Evolutionary conservation across 1,140 invertebrate genomes (phyloP).

Genomic region (Drosophila virilis): DNA sequence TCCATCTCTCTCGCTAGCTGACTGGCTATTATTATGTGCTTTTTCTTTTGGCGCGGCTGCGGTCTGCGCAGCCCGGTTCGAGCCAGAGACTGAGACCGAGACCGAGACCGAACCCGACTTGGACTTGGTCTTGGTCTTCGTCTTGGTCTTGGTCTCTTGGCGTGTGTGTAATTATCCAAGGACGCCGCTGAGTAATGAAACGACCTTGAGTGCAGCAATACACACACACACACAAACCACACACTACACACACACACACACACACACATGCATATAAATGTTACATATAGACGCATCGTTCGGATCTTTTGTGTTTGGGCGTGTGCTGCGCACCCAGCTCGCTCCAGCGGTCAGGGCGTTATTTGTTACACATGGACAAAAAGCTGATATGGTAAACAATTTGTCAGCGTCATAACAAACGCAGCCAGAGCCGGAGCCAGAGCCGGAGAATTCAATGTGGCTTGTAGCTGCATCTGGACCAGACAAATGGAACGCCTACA

Average conservation of each 20-base stretch:
- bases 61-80: conserved; percentile 7
- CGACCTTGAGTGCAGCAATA: conserved; percentile 77
- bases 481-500: conserved; percentile 43
- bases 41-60: conserved; percentile 48
- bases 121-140: conserved; percentile 25
- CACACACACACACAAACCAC: conserved; percentile 40
- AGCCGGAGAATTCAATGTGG: conserved; percentile 35
- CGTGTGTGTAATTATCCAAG: conserved; percentile 83
- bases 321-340: conserved; percentile 51
- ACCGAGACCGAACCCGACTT: conserved; percentile 9
- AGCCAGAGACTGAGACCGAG: background rate
- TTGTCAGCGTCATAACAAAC: conserved; percentile 72
- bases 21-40: conserved; percentile 53
- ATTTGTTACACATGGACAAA: conserved; percentile 77
- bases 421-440: conserved; percentile 7
- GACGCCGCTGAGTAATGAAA: conserved; percentile 82
- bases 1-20: conserved; percentile 19
- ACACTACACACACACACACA: conserved; percentile 18
- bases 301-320: conserved; percentile 60
- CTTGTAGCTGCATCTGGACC: conserved; percentile 14
- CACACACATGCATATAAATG: conserved; percentile 1
- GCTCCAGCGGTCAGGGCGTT: conserved; percentile 49
- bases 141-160: conserved; percentile 65
- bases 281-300: conserved; percentile 40
- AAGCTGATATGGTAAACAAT: conserved; percentile 78